These are phyloP conservation scores for Microcebus griseorufus DNA, from an alignment of 2,113 vertebrate genomes.

Conservation along the genomic window DNA sequence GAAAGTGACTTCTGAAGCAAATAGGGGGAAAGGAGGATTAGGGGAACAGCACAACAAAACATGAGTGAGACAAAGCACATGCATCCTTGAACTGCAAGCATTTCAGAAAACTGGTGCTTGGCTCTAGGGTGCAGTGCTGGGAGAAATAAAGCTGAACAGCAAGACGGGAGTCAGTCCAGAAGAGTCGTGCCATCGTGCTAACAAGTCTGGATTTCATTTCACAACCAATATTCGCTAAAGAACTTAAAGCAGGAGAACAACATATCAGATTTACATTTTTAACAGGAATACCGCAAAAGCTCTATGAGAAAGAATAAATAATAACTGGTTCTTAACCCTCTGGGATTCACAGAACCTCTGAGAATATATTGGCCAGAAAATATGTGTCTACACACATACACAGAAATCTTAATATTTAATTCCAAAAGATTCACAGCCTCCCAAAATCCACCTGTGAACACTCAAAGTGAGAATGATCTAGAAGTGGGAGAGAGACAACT, in stretches of 20 bases:
- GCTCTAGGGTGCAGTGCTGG: too few relatives aligned
- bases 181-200: not conserved
- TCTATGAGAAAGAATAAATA: not conserved
- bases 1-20: not conserved
- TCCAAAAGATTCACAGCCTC: not conserved
- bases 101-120: not conserved
- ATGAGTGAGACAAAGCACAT: not conserved
- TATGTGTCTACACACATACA: not conserved
- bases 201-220: not conserved
- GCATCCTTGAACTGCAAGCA: not conserved
- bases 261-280: not conserved
- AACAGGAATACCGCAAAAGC: not conserved
- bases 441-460: not conserved
- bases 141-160: not conserved
- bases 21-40: too few relatives aligned
- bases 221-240: not conserved
- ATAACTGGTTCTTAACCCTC: not conserved
- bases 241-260: not conserved
- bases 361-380: not conserved
- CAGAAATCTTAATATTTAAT: not conserved
- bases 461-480: not conserved
- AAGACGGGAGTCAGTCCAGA: not conserved
- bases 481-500: not conserved
- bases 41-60: too few relatives aligned
- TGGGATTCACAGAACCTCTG: not conserved